phyloP scores from a whole-genome alignment of 2,797 vertebrate genomes.

The Malurus leucopterus region DNA sequence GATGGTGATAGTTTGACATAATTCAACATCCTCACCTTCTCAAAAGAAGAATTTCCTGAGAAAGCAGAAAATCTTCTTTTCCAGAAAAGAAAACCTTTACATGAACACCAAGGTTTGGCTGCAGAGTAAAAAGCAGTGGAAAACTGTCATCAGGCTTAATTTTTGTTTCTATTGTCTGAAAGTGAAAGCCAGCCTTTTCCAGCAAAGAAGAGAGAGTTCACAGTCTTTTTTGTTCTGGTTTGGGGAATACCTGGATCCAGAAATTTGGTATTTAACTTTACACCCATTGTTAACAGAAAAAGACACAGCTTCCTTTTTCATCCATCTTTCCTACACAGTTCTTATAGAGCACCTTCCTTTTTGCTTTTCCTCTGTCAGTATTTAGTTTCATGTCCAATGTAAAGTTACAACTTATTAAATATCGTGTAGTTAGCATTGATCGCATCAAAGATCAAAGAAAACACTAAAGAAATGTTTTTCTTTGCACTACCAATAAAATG shows the following conservation, averaged over 20 bases:
- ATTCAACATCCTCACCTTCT: background rate
- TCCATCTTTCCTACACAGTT: background rate
- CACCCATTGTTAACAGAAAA: background rate
- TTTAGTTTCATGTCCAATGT: background rate
- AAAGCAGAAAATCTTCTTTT: background rate
- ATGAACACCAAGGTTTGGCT: background rate
- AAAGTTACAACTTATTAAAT: background rate
- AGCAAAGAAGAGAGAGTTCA: background rate
- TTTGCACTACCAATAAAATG: background rate
- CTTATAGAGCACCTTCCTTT: background rate
- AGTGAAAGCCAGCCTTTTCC: background rate
- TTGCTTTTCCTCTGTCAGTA: background rate
- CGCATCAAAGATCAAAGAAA: background rate
- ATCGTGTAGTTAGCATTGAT: background rate
- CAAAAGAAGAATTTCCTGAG: background rate
- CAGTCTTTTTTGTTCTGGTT: fast-evolving
- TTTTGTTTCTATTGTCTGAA: background rate
- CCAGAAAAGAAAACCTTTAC: background rate
- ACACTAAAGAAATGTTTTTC: background rate
- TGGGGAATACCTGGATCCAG: background rate
- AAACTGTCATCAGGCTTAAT: background rate
- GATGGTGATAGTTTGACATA: background rate
- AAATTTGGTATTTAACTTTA: background rate
- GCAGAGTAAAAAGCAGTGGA: background rate
- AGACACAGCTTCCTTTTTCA: background rate